Conservation (phyloP, 2,113 vertebrate genomes). For the Apaloderma vittatum region DNA sequence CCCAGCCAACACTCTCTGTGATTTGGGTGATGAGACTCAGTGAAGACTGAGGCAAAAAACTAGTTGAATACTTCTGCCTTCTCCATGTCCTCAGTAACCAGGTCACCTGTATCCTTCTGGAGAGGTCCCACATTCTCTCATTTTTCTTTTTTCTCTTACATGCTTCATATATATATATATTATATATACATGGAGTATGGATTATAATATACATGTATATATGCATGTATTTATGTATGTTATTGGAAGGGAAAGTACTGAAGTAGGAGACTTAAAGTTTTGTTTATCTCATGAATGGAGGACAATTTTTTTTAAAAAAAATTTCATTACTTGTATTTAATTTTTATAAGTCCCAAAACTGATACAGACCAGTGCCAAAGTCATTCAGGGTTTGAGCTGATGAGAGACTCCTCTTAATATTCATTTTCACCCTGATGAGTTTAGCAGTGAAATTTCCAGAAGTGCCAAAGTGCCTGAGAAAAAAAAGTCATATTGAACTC, state of each 20-base stretch:
- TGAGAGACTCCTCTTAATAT: neutral
- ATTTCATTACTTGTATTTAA: neutral
- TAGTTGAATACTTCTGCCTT: too few species aligned
- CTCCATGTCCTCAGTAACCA: too few species aligned
- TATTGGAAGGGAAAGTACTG: neutral
- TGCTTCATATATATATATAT: neutral
- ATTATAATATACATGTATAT: neutral
- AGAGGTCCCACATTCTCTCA: too few species aligned
- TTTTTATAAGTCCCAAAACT: neutral
- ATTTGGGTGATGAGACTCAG: too few species aligned
- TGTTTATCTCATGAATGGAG: neutral
- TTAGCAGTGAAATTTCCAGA: neutral
- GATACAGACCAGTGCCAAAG: neutral
- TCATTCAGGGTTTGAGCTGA: neutral
- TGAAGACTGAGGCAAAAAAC: too few species aligned
- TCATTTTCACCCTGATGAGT: neutral
- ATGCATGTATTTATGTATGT: neutral
- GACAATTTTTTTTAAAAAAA: neutral
- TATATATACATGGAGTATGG: neutral
- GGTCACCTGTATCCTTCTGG: too few species aligned
- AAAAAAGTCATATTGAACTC: neutral
- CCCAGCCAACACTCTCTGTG: too few species aligned
- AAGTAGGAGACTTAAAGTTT: neutral
- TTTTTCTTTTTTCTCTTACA: too few species aligned
- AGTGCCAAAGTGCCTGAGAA: neutral